Base-by-base conservation (phyloP, 1,140 invertebrate species). In the Saccostrea echinata region DNA sequence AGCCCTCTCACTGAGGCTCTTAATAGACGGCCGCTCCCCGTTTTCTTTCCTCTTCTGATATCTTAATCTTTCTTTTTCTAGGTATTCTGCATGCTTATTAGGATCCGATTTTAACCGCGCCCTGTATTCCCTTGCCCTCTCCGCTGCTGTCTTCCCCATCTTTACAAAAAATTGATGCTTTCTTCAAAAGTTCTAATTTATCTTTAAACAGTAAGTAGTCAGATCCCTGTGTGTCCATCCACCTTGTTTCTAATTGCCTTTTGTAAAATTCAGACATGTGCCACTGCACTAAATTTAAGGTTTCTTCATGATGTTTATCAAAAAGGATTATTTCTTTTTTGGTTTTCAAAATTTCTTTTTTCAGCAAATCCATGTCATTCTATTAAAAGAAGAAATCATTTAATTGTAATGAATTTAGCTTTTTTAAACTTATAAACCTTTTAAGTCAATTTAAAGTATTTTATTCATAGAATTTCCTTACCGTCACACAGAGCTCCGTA, bases 21-120 rank as follows among this genome's bases (percentile, higher is more conserved):
- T n/a, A 18, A 6, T 68, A n/a, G 35, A 80, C 4, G 30, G 24
- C 16, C 30, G 33, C 24, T 85, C 52, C n/a, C 84, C 84, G 3
- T 71, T 55, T 18, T 81, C 57, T 85, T 35, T 30, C 3, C 61
- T 85, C 55, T 80, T 57, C 82, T 24, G 85, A 84, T 27, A 64
- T 18, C 3, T 71, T n/a, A n/a, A 21, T 80, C 57, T 85, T 57
- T 88, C 84, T 53, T 85, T 85, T 53, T 80, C 2, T 30, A 80
- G 21, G n/a, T 88, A 84, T 55, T 88, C 35, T 24, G 27, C 51
- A 35, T 88, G 24, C n/a, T 33, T 51, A 27, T 13, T 12, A 8
- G 64, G 52, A 13, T 88, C 83, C n/a, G 52, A 80, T 82, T 88
- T 85, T 57, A 57, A 61, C 18, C 24, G 9, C 16, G 84, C 81